These are phyloP conservation scores for Acomys russatus DNA, from an alignment of 2,797 vertebrate genomes.

Conservation along the genomic window DNA sequence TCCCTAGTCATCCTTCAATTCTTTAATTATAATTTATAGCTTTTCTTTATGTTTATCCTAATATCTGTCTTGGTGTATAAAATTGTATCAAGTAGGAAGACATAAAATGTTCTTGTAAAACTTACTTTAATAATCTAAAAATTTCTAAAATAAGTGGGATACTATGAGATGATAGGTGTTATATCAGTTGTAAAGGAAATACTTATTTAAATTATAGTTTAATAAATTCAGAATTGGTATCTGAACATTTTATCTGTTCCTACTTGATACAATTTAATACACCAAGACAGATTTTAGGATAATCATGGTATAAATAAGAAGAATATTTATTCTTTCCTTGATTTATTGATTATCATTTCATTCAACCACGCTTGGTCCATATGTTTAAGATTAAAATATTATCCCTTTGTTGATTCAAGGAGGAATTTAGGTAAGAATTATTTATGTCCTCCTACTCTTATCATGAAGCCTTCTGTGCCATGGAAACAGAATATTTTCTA, in stretches of 20 bases:
- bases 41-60: neutral
- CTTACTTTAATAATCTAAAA: too few species aligned
- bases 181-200: too few species aligned
- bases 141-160: too few species aligned
- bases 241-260: slow-evolving; percentile 10
- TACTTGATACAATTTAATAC: neutral
- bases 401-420: neutral
- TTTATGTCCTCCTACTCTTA: slow-evolving; percentile 6
- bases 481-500: neutral
- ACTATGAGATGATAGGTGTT: too few species aligned
- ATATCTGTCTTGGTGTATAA: neutral
- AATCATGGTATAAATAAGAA: neutral
- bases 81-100: neutral
- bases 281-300: neutral
- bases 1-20: neutral
- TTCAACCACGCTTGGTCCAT: neutral
- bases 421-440: slow-evolving; percentile 20
- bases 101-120: too few species aligned
- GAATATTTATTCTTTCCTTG: slow-evolving; percentile 33
- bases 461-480: neutral
- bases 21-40: neutral
- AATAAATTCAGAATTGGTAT: neutral
- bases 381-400: slow-evolving; percentile 59
- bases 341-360: slow-evolving; percentile 31
- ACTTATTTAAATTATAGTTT: too few species aligned